Base-by-base conservation (phyloP, 1,140 invertebrate genomes). In the Octopus bimaculoides region DNA sequence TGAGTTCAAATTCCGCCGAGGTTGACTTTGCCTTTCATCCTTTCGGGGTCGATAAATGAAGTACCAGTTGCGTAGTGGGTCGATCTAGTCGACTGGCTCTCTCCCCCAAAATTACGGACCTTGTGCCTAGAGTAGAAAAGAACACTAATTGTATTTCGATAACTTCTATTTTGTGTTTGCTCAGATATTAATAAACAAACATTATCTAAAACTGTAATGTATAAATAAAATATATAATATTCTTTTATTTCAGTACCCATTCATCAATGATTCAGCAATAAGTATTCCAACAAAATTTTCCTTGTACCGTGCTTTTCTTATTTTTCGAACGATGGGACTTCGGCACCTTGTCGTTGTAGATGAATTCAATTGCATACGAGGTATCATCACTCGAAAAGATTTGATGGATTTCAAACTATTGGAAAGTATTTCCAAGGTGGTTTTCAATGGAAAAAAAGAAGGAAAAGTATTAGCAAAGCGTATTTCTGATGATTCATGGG, bases 271-370 rank as follows among this genome's bases (percentile, higher is more conserved):
- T 61, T 90, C 90, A 26, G 85, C 89, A 0, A 78, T 90, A 69
- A 82, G 80, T 14, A 85, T 91, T 17, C 85, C 81, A 52, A 83
- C 82, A 56, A 87, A 86, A 56, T 91, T 91, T 82, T 91, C 96
- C 3, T 91, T 99, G 73, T 95, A 96, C 79, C 92, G 96, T 81
- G 94, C 97, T 80, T 99, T 98, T 88, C 92, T 94, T 78, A 91
- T 98, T 9, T 99, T 99, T 89, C 92, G 97, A 82, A 97, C 95
- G 9, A 91, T 99, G 7, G 98, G 97, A 2, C 91, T 99, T 75
- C 91, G 98, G 9, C 97, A 99, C 91, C 90, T 99, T 83, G 93
- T 96, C 77, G 96, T 99, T 12, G 93, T 98, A 2, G 95, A 98
- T 89, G 95, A 96, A 86, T 92, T 92, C n/a, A 97, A 98, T 89